Base-by-base conservation (phyloP, 1,140 invertebrate genomes). In the Leguminivora glycinivorella region DNA sequence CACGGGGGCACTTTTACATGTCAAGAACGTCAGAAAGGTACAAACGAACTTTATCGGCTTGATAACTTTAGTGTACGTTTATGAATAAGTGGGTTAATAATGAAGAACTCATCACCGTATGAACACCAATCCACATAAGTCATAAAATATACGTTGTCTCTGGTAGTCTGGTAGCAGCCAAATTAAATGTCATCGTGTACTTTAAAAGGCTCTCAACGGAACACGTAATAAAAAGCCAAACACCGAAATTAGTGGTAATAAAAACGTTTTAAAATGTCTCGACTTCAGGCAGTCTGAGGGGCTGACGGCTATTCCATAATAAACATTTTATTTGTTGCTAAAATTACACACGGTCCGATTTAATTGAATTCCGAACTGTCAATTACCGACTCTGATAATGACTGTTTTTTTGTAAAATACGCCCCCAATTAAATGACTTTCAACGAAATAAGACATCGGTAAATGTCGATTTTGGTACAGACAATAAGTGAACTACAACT, bases 161-260 rank as follows among this genome's bases (percentile, higher is more conserved):
- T 17, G n/a, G 25, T 60, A n/a, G 56, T 43, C 40, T 17, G n/a
- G 25, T 60, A n/a, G 56, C 25, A 26, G 24, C 24, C 24, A 60
- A 60, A 60, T 60, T 60, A 60, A 60, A 60, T 60, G 24, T 26
- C 56, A 29, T 60, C 56, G 12, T 60, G 56, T 17, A 63, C 58
- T 63, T 29, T 63, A 63, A 63, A 31, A 29, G 58, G 58, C 58
- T 63, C 58, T 63, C 58, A 63, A 34, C 58, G 58, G 58, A 63
- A 34, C 58, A 63, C 12, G 58, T 63, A 31, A 29, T 63, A 63
- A 63, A 63, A 63, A 63, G 26, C 58, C 25, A 63, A 63, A 29
- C 58, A 63, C 58, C 26, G 14, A 63, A 63, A 63, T 63, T 63
- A 63, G 58, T 63, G 58, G 58, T 63, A 34, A 63, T 63, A 63